These are phyloP conservation scores for Megamerina dolium DNA, from an alignment of 2,888 invertebrate species.

Conservation along the genomic window DNA sequence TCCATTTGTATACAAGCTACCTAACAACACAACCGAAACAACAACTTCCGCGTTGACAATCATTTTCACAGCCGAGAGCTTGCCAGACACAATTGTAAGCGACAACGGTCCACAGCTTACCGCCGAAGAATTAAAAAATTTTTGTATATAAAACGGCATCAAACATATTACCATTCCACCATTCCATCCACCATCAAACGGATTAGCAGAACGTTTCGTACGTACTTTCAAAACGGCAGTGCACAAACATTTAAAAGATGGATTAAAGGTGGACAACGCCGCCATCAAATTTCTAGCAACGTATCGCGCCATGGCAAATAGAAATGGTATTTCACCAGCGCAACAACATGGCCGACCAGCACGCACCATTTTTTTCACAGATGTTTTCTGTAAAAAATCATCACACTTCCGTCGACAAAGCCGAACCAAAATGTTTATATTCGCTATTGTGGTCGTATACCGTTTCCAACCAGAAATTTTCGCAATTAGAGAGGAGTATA, in stretches of 20 bases:
- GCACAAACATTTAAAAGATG: constrained; percentile 5
- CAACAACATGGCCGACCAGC: background rate
- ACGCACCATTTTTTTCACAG: background rate
- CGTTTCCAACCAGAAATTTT: no score
- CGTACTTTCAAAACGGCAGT: constrained; percentile 9
- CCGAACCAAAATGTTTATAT: no score
- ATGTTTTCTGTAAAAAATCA: no score
- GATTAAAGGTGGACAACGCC: background rate
- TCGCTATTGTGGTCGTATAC: no score
- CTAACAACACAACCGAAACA: constrained; percentile 3
- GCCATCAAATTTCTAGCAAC: constrained; percentile 5
- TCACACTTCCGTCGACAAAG: no score
- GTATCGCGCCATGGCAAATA: constrained; percentile 1
- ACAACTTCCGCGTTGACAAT: constrained; percentile 6
- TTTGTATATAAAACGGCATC: constrained; percentile 7
- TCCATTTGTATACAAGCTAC: constrained; percentile 1
- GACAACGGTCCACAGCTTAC: constrained; percentile 10
- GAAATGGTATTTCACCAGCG: no score
- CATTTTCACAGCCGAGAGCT: constrained; percentile 7
- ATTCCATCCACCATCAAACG: constrained; percentile 11
- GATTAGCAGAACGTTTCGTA: constrained; percentile 9
- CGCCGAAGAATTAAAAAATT: constrained; percentile 8
- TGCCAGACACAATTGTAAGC: constrained; percentile 9
- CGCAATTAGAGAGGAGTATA: no score
- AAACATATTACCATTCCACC: constrained; percentile 8